phyloP scores from a whole-genome alignment of 2,113 vertebrate species.

The Corvus cornix region DNA sequence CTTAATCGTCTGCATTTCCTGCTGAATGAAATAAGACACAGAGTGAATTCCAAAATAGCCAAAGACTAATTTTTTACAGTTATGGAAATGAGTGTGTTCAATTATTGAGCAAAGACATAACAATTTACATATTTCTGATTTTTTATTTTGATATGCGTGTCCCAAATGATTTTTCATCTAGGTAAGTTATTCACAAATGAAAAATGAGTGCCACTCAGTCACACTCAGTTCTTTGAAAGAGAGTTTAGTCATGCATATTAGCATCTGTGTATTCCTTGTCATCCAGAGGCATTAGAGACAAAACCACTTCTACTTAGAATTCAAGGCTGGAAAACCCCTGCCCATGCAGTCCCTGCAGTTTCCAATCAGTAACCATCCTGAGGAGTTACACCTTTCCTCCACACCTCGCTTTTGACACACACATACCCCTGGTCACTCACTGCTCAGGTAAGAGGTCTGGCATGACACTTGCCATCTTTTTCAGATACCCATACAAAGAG shows the following conservation, averaged over 20 bases:
- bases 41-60: conserved; percentile 14
- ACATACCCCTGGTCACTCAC: not conserved
- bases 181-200: conserved; percentile 39
- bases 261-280: not conserved
- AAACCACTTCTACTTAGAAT: not conserved
- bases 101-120: conserved; percentile 49
- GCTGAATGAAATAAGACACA: conserved; percentile 17
- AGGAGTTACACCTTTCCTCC: not conserved
- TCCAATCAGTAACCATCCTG: not conserved
- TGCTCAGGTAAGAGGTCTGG: not conserved
- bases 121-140: conserved; percentile 47
- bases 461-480: not conserved
- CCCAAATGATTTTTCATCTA: conserved; percentile 39
- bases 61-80: conserved; percentile 15
- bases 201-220: conserved; percentile 35
- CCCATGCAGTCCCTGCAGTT: not conserved
- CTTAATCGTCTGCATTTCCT: conserved; percentile 35
- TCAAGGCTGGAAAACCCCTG: not conserved
- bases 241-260: conserved; percentile 38
- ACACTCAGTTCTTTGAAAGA: conserved; percentile 19
- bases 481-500: not conserved
- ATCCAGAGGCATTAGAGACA: not conserved
- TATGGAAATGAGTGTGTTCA: conserved; percentile 31
- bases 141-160: conserved; percentile 30
- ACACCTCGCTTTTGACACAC: not conserved